phyloP scores from a whole-genome alignment of 2,888 invertebrate genomes.

The Trisateles emortualis region DNA sequence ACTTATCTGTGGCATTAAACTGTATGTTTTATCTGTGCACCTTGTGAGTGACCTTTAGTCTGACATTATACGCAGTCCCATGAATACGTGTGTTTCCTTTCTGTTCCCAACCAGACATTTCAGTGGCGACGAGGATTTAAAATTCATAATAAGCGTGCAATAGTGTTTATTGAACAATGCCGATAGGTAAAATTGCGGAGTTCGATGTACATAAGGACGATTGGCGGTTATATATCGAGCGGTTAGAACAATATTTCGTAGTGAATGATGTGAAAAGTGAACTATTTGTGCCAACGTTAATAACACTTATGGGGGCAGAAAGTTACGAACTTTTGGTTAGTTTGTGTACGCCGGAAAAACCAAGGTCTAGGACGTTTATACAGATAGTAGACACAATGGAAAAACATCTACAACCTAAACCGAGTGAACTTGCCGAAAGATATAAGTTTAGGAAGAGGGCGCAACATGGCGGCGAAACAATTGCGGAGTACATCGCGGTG shows the following conservation, averaged over 20 bases:
- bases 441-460: background rate
- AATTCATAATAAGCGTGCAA: no score
- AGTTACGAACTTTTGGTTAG: slow-evolving; percentile 6
- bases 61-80: no score
- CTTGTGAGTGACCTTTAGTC: no score
- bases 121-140: no score
- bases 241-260: slow-evolving; percentile 7
- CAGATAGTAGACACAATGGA: background rate
- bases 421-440: slow-evolving; percentile 1
- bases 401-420: slow-evolving; percentile 4
- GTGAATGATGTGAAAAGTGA: background rate
- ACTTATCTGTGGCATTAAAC: no score
- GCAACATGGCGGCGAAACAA: slow-evolving; percentile 4
- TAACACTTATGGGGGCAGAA: slow-evolving; percentile 7
- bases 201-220: no score
- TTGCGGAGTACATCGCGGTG: slow-evolving; percentile 16
- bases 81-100: no score
- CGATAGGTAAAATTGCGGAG: no score
- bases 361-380: background rate
- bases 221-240: slow-evolving; percentile 6
- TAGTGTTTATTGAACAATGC: no score
- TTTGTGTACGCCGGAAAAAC: slow-evolving; percentile 10
- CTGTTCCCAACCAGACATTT: no score
- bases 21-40: no score
- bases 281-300: slow-evolving; percentile 1